A percentile compares a stretch with the other conserved stretches of the same genome.
Conservation (phyloP, 2,113 vertebrate genomes). For the Halcyon malimbica region DNA sequence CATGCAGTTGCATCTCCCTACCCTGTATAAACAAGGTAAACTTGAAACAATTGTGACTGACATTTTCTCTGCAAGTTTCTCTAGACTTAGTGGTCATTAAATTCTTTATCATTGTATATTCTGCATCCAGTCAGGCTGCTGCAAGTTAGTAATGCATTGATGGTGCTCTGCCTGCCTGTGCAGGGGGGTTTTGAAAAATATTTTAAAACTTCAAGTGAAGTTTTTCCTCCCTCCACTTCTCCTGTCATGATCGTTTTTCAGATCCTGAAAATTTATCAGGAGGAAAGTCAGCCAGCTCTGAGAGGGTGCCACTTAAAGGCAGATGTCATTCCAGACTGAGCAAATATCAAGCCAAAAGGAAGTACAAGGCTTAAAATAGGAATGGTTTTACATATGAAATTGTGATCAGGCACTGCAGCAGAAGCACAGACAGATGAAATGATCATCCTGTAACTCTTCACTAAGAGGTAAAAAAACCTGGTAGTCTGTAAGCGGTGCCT, state of each 20-base stretch:
- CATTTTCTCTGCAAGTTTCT: background rate
- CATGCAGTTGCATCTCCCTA: background rate
- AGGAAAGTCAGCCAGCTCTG: conserved; percentile 39
- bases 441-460: background rate
- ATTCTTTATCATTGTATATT: background rate
- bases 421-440: background rate
- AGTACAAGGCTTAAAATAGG: background rate
- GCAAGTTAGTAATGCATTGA: background rate
- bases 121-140: background rate
- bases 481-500: background rate
- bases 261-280: background rate
- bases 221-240: background rate
- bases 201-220: background rate
- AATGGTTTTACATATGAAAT: background rate
- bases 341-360: conserved; percentile 28
- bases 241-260: background rate
- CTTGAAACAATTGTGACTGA: background rate
- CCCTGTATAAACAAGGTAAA: background rate
- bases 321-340: conserved; percentile 53
- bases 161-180: background rate
- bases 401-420: background rate
- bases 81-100: background rate
- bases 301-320: conserved; percentile 21
- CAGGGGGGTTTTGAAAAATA: background rate
- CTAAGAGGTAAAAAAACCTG: background rate